Evolutionary conservation across 1,140 invertebrate genomes (phyloP).

Genomic region (Lepidostoma basale): DNA sequence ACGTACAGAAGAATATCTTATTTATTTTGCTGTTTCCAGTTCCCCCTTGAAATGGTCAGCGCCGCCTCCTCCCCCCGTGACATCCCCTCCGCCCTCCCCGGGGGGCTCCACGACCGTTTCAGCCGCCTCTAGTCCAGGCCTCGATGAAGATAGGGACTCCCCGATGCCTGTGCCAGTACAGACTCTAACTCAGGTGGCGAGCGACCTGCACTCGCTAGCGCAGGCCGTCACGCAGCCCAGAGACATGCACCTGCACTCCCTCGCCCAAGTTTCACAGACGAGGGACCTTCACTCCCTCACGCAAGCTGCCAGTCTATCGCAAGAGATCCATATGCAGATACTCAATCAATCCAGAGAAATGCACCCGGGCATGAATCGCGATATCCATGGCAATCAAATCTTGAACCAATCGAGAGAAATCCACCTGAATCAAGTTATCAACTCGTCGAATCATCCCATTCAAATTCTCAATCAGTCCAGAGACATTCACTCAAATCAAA

Average conservation of each 20-base stretch:
- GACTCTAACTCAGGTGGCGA: not conserved
- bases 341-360: not conserved
- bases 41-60: constrained; percentile 33
- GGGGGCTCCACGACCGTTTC: constrained; percentile 69
- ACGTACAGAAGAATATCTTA: too few relatives aligned
- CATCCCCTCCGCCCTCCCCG: constrained; percentile 35
- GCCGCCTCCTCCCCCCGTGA: not conserved
- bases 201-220: constrained; percentile 10
- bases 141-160: constrained; percentile 60
- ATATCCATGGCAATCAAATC: too few relatives aligned
- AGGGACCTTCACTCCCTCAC: not conserved
- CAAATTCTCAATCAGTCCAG: not conserved
- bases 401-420: not conserved
- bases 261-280: constrained; percentile 4
- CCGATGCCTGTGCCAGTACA: constrained; percentile 20
- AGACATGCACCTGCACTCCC: not conserved
- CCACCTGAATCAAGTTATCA: not conserved
- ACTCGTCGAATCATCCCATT: too few relatives aligned
- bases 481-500: not conserved
- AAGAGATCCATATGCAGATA: too few relatives aligned
- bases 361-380: not conserved
- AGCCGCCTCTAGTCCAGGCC: constrained; percentile 65
- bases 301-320: not conserved
- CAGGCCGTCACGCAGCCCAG: constrained; percentile 7
- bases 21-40: constrained; percentile 10